Conservation (phyloP, 2,888 invertebrate species). For the Drosophila mercatorum region DNA sequence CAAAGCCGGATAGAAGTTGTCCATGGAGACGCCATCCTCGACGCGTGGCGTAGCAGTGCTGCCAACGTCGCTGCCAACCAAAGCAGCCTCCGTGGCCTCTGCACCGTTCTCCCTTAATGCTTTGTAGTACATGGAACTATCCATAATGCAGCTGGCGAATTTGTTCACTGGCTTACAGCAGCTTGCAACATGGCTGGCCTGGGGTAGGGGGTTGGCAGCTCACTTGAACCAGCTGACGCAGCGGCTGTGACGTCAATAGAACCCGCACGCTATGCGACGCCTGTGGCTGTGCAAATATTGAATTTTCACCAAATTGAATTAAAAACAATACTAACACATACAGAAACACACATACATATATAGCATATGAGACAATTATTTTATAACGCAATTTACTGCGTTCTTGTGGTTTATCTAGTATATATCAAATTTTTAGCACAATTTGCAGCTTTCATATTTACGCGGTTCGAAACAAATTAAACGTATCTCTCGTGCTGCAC, state of each 20-base stretch:
- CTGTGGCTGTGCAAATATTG: constrained; percentile 47
- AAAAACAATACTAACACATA: constrained; percentile 9
- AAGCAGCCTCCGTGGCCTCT: constrained; percentile 34
- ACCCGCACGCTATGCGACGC: constrained; percentile 17
- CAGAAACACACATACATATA: constrained; percentile 8
- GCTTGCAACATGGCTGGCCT: constrained; percentile 33
- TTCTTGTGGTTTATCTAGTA: constrained; percentile 30
- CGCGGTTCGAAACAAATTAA: constrained; percentile 18
- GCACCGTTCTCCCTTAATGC: constrained; percentile 48
- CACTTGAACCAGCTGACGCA: constrained; percentile 54
- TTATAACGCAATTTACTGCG: constrained; percentile 39
- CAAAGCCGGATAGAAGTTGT: constrained; percentile 95
- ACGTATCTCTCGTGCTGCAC: constrained; percentile 12
- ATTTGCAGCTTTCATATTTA: constrained; percentile 39
- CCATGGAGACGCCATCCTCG: constrained; percentile 85
- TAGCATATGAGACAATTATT: constrained; percentile 29
- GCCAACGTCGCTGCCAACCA: constrained; percentile 15
- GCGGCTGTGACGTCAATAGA: constrained; percentile 63
- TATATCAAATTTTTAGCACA: constrained; percentile 48
- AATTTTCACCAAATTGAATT: constrained; percentile 57
- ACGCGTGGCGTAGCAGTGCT: constrained; percentile 35
- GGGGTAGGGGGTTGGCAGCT: background rate
- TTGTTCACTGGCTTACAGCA: constrained; percentile 23
- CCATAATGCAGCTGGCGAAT: constrained; percentile 58
- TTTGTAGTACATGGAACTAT: constrained; percentile 78